Percentiles rank a stretch among this genome's conserved stretches.
Conservation (phyloP, 1,140 invertebrate genomes). For the Zaprionus nigranus region DNA sequence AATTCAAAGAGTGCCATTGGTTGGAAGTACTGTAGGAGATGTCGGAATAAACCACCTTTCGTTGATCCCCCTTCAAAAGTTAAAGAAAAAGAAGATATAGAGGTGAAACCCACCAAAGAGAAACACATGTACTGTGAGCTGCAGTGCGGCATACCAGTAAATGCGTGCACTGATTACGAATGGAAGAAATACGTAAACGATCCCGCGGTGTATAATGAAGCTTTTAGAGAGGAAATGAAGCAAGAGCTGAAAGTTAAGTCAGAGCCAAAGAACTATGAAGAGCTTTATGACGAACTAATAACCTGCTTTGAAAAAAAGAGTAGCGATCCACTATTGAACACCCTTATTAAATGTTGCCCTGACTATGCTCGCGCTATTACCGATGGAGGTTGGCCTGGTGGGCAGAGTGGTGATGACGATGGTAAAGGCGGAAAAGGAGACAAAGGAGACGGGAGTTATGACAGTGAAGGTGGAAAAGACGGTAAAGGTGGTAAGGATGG, state of each 20-base stretch:
- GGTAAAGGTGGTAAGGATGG: neutral
- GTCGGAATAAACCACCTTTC: constrained; percentile 25
- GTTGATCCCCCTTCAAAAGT: neutral
- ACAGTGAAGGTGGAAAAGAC: neutral
- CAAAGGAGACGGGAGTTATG: neutral
- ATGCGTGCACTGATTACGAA: constrained; percentile 48
- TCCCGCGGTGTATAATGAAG: constrained; percentile 9
- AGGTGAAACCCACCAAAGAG: neutral
- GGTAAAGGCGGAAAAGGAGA: neutral
- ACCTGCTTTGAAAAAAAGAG: constrained; percentile 36
- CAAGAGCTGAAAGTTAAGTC: neutral
- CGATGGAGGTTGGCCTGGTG: neutral
- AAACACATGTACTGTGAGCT: constrained; percentile 38
- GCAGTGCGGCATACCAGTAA: constrained; percentile 28
- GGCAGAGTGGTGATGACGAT: neutral
- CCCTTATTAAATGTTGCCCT: constrained; percentile 31
- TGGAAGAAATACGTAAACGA: constrained; percentile 44
- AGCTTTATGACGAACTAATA: constrained; percentile 49
- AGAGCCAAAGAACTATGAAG: constrained; percentile 63
- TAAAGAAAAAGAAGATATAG: constrained; percentile 7
- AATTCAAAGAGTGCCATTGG: constrained; percentile 7
- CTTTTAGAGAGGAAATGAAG: neutral
- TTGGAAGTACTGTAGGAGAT: constrained; percentile 26
- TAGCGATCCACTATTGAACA: constrained; percentile 11
- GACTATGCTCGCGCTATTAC: neutral